Evolutionary conservation across 2,888 invertebrate species (phyloP).

Genomic region (Zaprionus obscuricornis): DNA sequence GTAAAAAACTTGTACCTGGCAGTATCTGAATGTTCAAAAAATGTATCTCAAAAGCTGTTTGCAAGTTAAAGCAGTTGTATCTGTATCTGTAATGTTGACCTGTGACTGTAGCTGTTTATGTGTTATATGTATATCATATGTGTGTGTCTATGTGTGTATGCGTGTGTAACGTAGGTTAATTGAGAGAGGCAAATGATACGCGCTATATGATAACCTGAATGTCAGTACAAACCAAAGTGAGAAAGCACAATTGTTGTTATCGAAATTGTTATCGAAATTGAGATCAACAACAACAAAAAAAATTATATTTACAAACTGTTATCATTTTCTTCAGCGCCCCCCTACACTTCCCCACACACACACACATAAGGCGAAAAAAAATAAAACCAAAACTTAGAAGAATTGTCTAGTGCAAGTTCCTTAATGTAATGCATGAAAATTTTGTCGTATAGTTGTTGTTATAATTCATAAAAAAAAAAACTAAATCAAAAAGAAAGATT

Average conservation of each 20-base stretch:
- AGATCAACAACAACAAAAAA: too few relatives aligned
- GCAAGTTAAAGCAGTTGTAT: conserved; percentile 65
- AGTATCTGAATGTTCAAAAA: too few relatives aligned
- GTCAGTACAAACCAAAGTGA: conserved; percentile 66
- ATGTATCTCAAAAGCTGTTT: too few relatives aligned
- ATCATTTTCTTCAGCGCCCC: too few relatives aligned
- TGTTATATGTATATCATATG: conserved; percentile 1
- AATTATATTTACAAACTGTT: too few relatives aligned
- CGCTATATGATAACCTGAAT: conserved; percentile 61
- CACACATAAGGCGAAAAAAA: too few relatives aligned
- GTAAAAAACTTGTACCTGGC: conserved; percentile 25
- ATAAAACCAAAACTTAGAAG: too few relatives aligned
- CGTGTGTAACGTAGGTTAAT: conserved; percentile 18
- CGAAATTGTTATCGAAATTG: background rate
- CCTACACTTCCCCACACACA: background rate
- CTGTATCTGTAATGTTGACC: conserved; percentile 67
- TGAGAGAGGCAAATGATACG: conserved; percentile 47
- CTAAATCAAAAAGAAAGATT: too few relatives aligned
- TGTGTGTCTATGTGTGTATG: conserved; percentile 23
- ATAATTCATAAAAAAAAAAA: background rate
- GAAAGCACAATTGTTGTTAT: conserved; percentile 38
- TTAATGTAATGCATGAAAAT: conserved; percentile 51
- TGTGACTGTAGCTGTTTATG: conserved; percentile 41
- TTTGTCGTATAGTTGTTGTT: background rate
- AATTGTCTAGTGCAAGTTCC: conserved; percentile 67